Base-by-base conservation (phyloP, 2,113 vertebrate genomes). In the Scomber japonicus region DNA sequence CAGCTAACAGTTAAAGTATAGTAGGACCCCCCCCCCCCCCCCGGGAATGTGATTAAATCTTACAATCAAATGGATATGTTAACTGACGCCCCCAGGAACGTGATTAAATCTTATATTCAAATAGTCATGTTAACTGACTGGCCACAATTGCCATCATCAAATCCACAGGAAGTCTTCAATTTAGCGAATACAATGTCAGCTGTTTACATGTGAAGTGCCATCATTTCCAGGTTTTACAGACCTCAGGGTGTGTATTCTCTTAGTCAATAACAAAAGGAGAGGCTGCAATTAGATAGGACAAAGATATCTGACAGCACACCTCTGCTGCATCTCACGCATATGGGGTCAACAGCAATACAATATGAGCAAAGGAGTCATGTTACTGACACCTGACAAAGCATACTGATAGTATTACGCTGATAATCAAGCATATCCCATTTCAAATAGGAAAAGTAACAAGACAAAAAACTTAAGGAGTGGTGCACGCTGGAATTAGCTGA, bases 141-240 rank as follows among this genome's bases (percentile, higher is more conserved):
- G 56, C 69, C 80, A 68, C 84, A 81, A 84, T 71, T 71, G 50
- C 75, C 65, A 59, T 69, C 59, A 76, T 87, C 84, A 77, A 82
- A 89, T 85, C 83, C 73, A 84, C 92, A 92, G 89, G 89, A 91
- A 78, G 88, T 82, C 79, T 81, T 88, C 45, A 78, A 82, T 83
- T 88, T 75, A 54, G 53, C 0, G 45, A 82, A 92, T 74, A 91
- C 89, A 91, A 86, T 87, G 86, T 30, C 68, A 51, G 16, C 57
- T 57, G 79, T 91, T 91, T 91, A 80, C 83, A 90, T 82, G 46
- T 68, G 4, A 92, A 87, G 17, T 60, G 17, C 60, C 17, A 57
- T 75, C 57, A 84, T 84, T 91, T 89, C 82, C 87, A 69, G 85
- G 49, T 67, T 79, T 81, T 74, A 85, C 46, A 71, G 62, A 46